Evolutionary conservation across 2,797 vertebrate genomes (phyloP), one percentile per base, ranked within the genome.

Genomic region (Buphagus erythrorhynchus): DNA sequence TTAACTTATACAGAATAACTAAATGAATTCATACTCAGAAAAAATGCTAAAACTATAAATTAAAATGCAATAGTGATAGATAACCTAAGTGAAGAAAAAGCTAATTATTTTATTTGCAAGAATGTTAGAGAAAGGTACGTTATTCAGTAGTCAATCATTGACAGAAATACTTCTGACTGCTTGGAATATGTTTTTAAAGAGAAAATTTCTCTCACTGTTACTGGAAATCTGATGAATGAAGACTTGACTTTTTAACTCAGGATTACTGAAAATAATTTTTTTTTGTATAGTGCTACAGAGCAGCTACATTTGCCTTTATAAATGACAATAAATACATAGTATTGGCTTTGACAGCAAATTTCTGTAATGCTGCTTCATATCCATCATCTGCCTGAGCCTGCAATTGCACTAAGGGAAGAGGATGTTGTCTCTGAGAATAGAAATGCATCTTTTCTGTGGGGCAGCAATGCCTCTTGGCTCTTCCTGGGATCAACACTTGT

Each of bases 381-480:
- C 43, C 2, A 0, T 55, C 73, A n/a, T 20, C 54, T 54, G 17
- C 22, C 22, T 4, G 18, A 86, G 29, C 33, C 40, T 4, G 4
- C 22, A 58, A 12, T 2, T 43, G 40, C 1, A 1, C 17, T 68
- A 18, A 61, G 11, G 49, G 57, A 86, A 83, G 26, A 68, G 18
- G 17, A 36, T n/a, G 8, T 25, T 95, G 83, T 38, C 46, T 68
- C n/a, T 75, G 33, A 78, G 43, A 69, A 29, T 2, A 65, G 28
- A 45, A 86, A 75, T 17, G 17, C 9, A n/a, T 5, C 3, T 26
- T 86, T 88, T 55, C 65, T 75, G 74, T 1, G 3, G 52, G 43
- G 36, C 67, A 66, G 22, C 0, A 0, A 62, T 22, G 28, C 5
- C 35, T 66, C 43, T 74, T 0, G 0, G 11, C 24, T 76, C 19